Percentiles rank a stretch among this genome's conserved stretches.
These are phyloP conservation scores for Drosophila grimshawi DNA, from an alignment of 1,140 invertebrate species.

Conservation along the genomic window DNA sequence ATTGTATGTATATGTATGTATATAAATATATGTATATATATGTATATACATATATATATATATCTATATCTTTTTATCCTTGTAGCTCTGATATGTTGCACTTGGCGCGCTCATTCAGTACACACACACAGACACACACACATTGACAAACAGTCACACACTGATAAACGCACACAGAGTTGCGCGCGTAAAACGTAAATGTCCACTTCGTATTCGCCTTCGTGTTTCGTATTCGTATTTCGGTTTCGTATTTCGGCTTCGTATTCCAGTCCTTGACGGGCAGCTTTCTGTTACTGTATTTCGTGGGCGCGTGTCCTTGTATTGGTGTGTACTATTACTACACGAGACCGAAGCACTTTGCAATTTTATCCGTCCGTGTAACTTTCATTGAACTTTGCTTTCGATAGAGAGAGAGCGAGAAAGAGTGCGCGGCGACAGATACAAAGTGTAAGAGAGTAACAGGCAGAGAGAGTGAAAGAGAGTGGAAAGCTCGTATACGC, in stretches of 20 bases:
- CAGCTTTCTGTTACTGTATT: conserved; percentile 57
- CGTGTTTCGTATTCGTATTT: conserved; percentile 14
- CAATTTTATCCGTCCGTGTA: conserved; percentile 72
- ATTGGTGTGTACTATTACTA: conserved; percentile 65
- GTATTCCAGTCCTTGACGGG: conserved; percentile 79
- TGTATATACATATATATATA: conserved; percentile 9
- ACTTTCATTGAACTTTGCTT: conserved; percentile 70
- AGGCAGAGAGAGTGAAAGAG: conserved; percentile 18
- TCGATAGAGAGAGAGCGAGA: conserved; percentile 19
- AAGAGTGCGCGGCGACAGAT: conserved; percentile 19
- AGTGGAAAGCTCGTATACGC: conserved; percentile 51
- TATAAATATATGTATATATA: conserved; percentile 14
- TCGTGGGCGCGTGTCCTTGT: conserved; percentile 62
- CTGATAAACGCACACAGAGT: conserved; percentile 44
- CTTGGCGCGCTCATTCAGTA: conserved; percentile 72
- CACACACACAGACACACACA: conserved; percentile 32
- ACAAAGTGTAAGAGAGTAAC: conserved; percentile 1
- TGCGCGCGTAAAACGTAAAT: conserved; percentile 81
- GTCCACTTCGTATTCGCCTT: conserved; percentile 35
- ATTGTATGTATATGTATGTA: neutral
- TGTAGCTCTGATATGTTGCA: conserved; percentile 68
- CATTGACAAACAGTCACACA: conserved; percentile 38
- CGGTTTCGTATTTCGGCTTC: conserved; percentile 17
- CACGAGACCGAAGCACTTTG: conserved; percentile 48
- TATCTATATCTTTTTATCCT: conserved; percentile 1